Conservation (phyloP, 2,888 invertebrate species). For the Ceraclea dissimilis region DNA sequence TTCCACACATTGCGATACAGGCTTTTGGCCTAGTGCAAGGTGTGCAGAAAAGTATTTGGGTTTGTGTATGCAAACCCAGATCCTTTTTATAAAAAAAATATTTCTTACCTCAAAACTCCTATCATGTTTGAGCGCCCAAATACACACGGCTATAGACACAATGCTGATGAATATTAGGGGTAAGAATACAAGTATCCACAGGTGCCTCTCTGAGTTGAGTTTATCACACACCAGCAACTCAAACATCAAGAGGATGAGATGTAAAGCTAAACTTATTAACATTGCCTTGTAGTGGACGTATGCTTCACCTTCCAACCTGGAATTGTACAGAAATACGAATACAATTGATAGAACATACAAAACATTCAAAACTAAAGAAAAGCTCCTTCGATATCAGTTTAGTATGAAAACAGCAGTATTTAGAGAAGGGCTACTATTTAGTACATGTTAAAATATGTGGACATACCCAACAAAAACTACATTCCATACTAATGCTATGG, state of each 20-base stretch:
- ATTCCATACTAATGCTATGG: too few species aligned
- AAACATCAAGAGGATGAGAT: conserved; percentile 92
- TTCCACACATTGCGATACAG: too few species aligned
- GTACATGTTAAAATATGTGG: background rate
- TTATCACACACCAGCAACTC: conserved; percentile 94
- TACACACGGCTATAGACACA: conserved; percentile 92
- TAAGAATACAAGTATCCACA: conserved; percentile 90
- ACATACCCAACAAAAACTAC: background rate
- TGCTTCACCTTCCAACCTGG: conserved; percentile 87
- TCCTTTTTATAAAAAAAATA: too few species aligned
- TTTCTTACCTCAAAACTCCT: conserved; percentile 89
- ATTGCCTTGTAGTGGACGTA: conserved; percentile 98
- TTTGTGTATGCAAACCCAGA: too few species aligned
- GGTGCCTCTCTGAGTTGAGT: conserved; percentile 74
- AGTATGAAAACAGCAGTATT: too few species aligned
- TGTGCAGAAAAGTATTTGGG: too few species aligned
- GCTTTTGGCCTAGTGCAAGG: too few species aligned
- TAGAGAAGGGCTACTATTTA: too few species aligned
- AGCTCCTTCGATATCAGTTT: too few species aligned
- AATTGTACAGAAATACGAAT: too few species aligned
- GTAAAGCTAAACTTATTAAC: conserved; percentile 91
- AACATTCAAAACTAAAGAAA: too few species aligned
- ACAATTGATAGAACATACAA: too few species aligned
- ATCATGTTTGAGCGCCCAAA: conserved; percentile 98
- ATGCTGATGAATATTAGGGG: conserved; percentile 95